phyloP scores from a whole-genome alignment of 37 sponge, comb jelly and placozoan genomes.

The Mnemiopsis leidyi region DNA sequence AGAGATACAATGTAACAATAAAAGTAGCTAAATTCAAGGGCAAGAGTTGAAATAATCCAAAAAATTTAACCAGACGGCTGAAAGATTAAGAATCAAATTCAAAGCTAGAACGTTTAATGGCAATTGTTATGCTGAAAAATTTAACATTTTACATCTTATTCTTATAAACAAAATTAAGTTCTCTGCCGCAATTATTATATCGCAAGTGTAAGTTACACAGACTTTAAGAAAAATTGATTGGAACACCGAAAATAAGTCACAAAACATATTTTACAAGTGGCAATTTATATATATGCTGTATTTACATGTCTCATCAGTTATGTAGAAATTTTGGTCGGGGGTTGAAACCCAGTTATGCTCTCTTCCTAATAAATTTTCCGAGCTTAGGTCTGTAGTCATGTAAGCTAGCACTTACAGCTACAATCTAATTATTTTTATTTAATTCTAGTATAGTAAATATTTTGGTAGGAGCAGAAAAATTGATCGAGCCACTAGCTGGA shows the following conservation, averaged over 20 bases:
- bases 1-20: not conserved
- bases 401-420: no score
- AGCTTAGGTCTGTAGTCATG: no score
- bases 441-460: no score
- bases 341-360: not conserved
- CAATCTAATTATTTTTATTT: no score
- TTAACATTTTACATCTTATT: no score
- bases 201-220: not conserved
- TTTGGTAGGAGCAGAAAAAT: no score
- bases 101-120: no score
- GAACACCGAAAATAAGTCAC: not conserved
- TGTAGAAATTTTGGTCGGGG: not conserved
- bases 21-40: not conserved
- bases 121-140: no score
- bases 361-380: not conserved
- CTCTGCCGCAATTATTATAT: not conserved
- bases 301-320: not conserved
- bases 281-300: not conserved
- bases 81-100: no score
- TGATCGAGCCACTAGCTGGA: not conserved
- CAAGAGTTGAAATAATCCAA: not conserved
- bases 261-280: not conserved
- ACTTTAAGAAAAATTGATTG: not conserved
- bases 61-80: not conserved
- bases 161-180: not conserved